Base-by-base conservation (phyloP, 2,113 vertebrate genomes). In the Myocastor coypus region DNA sequence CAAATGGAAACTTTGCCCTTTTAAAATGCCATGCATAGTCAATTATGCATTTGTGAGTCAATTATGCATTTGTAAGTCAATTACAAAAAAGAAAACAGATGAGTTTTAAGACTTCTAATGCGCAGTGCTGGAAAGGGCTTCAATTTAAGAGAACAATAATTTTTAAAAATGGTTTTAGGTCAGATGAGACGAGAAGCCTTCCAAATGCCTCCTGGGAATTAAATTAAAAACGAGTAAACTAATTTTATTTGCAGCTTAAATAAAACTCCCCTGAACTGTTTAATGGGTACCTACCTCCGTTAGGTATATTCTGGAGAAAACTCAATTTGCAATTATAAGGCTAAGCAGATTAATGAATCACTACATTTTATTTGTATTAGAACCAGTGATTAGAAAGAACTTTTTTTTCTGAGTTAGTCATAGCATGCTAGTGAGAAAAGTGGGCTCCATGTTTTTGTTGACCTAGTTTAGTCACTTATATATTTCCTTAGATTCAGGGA, bases 221-320 rank as follows among this genome's bases (percentile, higher is more conserved):
- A 97, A 97, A 97, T 97, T 95, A 97, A 97, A 97, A 97, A 96
- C 19, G 94, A 98, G 94, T 96, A 97, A 98, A 97, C 96, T 97
- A 97, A 97, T 97, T 97, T 96, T 96, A 97, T 95, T 96, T 97
- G 91, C 80, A 77, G 95, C 92, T 98, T 97, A 97, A 98, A 97
- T 96, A 98, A 97, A 97, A 97, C 94, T 97, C 96, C 91, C 86
- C 91, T 97, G 85, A 95, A 97, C 83, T 82, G 83, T 94, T 94
- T 96, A 97, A 96, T 97, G 87, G 94, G 94, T 66, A 97, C 91
- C 94, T 95, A 96, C 85, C 90, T 97, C 92, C 94, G 96, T 97
- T 94, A 95, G 97, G 97, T 97, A 95, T 69, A 81, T 91, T 94
- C 86, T 52, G 88, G 95, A 95, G 85, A 97, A 97, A 97, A 97